Conservation (phyloP, 2,113 vertebrate species). For the Drymodes brunneopygia region DNA sequence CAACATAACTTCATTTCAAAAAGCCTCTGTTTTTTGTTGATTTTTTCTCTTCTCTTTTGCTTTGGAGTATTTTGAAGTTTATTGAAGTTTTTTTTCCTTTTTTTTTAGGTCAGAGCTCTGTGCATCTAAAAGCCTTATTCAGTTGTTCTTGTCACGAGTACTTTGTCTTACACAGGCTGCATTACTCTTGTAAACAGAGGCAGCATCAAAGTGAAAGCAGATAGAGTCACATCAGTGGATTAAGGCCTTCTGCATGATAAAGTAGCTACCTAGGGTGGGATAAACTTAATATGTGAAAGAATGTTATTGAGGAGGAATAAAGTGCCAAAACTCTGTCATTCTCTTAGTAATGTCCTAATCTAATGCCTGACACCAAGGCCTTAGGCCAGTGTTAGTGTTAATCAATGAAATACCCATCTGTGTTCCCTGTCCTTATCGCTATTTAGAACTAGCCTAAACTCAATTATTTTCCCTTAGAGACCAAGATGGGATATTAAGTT, state of each 20-base stretch:
- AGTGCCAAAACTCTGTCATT: constrained; percentile 99
- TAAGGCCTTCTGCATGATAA: constrained; percentile 99
- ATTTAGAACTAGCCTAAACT: constrained; percentile 99
- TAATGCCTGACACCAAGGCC: constrained; percentile 95
- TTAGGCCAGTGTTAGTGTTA: constrained; percentile 92
- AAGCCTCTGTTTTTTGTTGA: constrained; percentile 74
- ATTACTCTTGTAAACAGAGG: constrained; percentile 90
- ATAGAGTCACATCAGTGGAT: constrained; percentile 99
- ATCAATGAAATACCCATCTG: constrained; percentile 99
- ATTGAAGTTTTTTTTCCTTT: constrained; percentile 65
- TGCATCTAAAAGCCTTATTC: constrained; percentile 91
- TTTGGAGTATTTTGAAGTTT: constrained; percentile 67
- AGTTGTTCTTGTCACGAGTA: constrained; percentile 95
- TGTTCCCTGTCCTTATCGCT: constrained; percentile 93
- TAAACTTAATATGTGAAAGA: constrained; percentile 99
- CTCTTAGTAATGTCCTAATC: constrained; percentile 99
- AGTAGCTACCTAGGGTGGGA: constrained; percentile 99
- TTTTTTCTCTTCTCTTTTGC: constrained; percentile 50
- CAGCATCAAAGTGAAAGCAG: constrained; percentile 95
- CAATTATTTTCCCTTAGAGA: constrained; percentile 99
- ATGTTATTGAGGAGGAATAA: constrained; percentile 99
- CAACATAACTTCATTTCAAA: constrained; percentile 80
- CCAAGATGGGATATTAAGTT: constrained; percentile 97
- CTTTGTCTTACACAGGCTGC: constrained; percentile 95
- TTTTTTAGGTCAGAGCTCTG: constrained; percentile 80